Evolutionary conservation across 2,113 vertebrate genomes (phyloP).

Genomic region (Elephas maximus): DNA sequence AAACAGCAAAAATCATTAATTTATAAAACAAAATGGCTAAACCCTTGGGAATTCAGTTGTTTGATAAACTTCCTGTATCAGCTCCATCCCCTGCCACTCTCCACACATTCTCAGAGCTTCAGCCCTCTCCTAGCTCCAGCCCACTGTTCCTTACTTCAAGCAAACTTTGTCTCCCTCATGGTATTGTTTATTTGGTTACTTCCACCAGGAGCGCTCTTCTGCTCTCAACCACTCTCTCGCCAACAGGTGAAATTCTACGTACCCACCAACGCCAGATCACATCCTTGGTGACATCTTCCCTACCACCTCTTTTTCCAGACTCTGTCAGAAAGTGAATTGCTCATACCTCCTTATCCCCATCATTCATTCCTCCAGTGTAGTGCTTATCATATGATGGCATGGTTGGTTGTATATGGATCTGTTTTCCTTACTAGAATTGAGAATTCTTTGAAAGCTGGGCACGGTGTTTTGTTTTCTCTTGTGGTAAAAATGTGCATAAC

Average conservation of each 20-base stretch:
- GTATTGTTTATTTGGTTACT: neutral
- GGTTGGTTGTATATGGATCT: neutral
- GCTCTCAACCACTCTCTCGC: too few relatives aligned
- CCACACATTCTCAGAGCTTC: neutral
- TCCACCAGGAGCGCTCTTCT: neutral
- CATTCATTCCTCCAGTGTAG: neutral
- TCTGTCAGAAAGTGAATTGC: neutral
- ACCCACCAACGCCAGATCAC: neutral
- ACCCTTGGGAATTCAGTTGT: constrained; percentile 19
- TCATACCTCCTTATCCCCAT: neutral
- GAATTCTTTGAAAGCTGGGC: neutral
- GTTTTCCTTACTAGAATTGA: neutral
- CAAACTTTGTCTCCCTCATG: neutral
- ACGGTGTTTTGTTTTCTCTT: neutral
- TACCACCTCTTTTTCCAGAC: neutral
- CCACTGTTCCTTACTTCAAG: neutral
- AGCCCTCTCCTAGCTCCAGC: neutral
- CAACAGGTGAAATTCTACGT: neutral
- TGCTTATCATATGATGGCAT: too few relatives aligned
- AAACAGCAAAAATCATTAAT: constrained; percentile 3
- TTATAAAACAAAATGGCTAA: constrained; percentile 27
- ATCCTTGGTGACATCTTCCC: neutral
- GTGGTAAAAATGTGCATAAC: neutral
- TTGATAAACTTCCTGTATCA: neutral
- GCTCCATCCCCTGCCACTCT: neutral